Conservation (phyloP, 2,797 vertebrate genomes). For the Artibeus lituratus region DNA sequence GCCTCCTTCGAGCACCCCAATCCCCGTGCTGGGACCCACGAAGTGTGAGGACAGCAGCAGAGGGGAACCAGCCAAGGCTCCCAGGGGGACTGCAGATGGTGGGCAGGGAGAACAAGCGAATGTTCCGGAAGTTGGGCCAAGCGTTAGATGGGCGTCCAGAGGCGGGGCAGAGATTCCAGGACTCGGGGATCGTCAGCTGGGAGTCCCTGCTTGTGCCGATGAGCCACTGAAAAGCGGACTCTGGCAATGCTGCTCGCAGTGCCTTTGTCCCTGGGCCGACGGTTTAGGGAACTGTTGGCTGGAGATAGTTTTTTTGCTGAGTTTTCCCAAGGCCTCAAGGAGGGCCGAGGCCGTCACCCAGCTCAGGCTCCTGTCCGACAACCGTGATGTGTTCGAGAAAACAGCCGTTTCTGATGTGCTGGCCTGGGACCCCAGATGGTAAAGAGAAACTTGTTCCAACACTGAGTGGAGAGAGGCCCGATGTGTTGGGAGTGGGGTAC, state of each 20-base stretch:
- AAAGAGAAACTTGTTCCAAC: not conserved
- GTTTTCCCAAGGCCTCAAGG: not conserved
- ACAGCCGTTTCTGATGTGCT: accelerated
- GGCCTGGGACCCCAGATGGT: not conserved
- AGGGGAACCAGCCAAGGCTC: not conserved
- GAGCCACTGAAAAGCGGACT: not conserved
- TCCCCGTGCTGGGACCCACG: not conserved
- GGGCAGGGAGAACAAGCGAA: not conserved
- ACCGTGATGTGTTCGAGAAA: not conserved
- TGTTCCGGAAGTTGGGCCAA: not conserved
- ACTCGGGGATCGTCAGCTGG: accelerated
- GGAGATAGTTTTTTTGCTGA: not conserved
- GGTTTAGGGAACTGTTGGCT: not conserved
- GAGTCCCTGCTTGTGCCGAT: not conserved
- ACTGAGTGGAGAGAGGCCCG: not conserved
- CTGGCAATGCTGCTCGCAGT: accelerated
- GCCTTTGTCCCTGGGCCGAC: not conserved
- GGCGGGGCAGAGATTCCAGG: accelerated
- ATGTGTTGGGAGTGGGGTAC: not conserved
- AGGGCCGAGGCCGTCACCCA: not conserved
- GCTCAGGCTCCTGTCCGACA: accelerated
- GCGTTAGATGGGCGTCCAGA: accelerated
- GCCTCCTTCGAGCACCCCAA: too few relatives aligned
- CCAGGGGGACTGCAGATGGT: not conserved
- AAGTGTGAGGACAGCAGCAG: not conserved